phyloP scores from a whole-genome alignment of 2,888 invertebrate species.

The Alsophila aescularia region DNA sequence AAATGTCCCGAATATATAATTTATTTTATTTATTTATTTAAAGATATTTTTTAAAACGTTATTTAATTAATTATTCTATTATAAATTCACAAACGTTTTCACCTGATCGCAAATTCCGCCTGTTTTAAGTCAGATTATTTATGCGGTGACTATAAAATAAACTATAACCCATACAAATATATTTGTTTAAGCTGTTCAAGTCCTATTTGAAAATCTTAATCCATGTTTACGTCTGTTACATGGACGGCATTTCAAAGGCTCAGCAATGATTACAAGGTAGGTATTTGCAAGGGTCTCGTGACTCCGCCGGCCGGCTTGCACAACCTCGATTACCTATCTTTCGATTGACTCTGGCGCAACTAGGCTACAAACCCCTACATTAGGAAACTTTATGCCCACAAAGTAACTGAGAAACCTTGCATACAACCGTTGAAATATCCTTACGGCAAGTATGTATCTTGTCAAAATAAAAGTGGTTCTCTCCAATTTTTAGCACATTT shows the following conservation, averaged over 20 bases:
- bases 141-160: too few species aligned
- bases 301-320: constrained; percentile 24
- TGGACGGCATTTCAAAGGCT: background rate
- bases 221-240: background rate
- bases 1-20: too few species aligned
- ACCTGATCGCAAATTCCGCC: too few species aligned
- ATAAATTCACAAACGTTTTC: too few species aligned
- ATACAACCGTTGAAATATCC: constrained; percentile 3
- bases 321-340: constrained; percentile 36
- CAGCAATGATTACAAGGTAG: constrained; percentile 7
- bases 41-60: too few species aligned
- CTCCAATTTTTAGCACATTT: too few species aligned
- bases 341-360: constrained; percentile 32
- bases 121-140: too few species aligned
- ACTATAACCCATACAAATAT: too few species aligned
- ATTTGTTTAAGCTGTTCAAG: background rate
- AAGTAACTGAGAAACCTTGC: constrained; percentile 30
- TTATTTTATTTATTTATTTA: too few species aligned
- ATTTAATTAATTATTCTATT: too few species aligned
- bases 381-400: constrained; percentile 28
- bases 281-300: constrained; percentile 29
- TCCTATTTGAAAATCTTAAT: background rate
- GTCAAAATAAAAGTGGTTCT: background rate
- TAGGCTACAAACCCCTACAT: constrained; percentile 26
- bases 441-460: background rate